phyloP scores from a whole-genome alignment of 1,140 invertebrate genomes.

The Drosophila seguyi region DNA sequence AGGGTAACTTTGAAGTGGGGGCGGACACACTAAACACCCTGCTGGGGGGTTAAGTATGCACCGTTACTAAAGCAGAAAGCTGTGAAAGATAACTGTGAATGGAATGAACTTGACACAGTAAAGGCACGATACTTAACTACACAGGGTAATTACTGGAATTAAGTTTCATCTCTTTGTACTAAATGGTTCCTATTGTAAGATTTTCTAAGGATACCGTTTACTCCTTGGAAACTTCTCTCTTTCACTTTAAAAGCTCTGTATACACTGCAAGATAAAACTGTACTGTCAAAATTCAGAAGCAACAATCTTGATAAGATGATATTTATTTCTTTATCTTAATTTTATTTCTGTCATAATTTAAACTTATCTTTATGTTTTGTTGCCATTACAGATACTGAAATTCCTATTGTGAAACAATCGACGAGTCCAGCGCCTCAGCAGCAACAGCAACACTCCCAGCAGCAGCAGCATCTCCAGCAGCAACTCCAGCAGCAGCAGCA shows the following conservation, averaged over 20 bases:
- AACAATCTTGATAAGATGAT: too few relatives aligned
- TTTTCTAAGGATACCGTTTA: too few relatives aligned
- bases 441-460: constrained; percentile 67
- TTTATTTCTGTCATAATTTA: neutral
- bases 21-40: neutral
- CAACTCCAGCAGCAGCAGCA: constrained; percentile 66
- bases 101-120: neutral
- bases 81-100: neutral
- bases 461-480: constrained; percentile 72
- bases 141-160: neutral
- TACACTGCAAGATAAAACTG: too few relatives aligned
- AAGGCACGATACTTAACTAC: neutral
- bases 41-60: neutral
- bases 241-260: neutral
- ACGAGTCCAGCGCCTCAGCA: constrained; percentile 81
- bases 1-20: constrained; percentile 1
- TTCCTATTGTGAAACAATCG: constrained; percentile 85
- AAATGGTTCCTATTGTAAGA: too few relatives aligned
- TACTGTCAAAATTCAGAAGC: too few relatives aligned
- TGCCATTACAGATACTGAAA: constrained; percentile 81
- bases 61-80: constrained; percentile 2
- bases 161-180: too few relatives aligned
- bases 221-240: too few relatives aligned
- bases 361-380: neutral
- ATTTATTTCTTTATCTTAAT: neutral